Base-by-base conservation (phyloP, 2,113 vertebrate species). In the Sialia sialis region DNA sequence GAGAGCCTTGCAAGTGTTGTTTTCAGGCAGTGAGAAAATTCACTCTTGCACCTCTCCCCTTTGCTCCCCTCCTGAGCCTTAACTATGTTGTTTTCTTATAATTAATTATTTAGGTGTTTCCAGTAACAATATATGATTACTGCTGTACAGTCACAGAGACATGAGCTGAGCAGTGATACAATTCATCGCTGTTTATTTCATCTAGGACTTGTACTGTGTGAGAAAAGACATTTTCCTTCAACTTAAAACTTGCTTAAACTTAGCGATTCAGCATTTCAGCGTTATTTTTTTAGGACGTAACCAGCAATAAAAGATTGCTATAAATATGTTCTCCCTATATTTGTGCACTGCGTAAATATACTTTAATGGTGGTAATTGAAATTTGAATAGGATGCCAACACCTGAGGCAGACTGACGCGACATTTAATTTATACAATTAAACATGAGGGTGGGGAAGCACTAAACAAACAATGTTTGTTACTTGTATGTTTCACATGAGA, bases 81-180 rank as follows among this genome's bases (percentile, higher is more conserved):
- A 95, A 97, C 90, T 95, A 78, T 67, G 90, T 58, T 97, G 96
- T 96, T 97, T 97, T 97, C 94, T 86, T 94, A 92, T 85, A 94
- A 97, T 96, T 96, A 97, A 96, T 96, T 97, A 97, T 97, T 97
- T 86, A 95, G 94, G 82, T 93, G 55, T 90, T 90, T 97, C 96
- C 91, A 94, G 94, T 89, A 97, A 97, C 96, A 97, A 97, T 96
- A 89, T 93, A 76, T 96, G 88, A 95, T 96, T 97, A 96, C 93
- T 94, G 91, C 93, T 92, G 92, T 89, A 95, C 91, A 98, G 96
- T 97, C 97, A 89, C 75, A 86, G 55, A 96, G 96, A 95, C 89
- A 64, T 44, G 90, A 95, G 76, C 56, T 16, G 93, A 92, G 91
- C 55, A 7, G 95, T 8, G 64, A 96, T 96, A 98, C 94, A 97